A percentile compares a stretch with the other conserved stretches of the same genome.
These are phyloP conservation scores for Fabriciana adippe DNA, from an alignment of 2,888 invertebrate species.

Conservation along the genomic window DNA sequence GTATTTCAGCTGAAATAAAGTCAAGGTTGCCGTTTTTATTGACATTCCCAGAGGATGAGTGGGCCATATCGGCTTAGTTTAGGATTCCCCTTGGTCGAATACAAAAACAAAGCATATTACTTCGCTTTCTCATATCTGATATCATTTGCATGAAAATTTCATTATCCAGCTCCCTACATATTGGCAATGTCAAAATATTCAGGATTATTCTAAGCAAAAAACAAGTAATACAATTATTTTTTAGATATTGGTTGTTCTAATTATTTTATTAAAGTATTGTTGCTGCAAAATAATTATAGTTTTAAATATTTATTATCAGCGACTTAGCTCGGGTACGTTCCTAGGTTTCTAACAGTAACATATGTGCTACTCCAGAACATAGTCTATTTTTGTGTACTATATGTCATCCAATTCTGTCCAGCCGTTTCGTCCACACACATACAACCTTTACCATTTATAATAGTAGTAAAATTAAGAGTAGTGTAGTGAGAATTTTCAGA, in stretches of 20 bases:
- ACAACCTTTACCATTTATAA: no score
- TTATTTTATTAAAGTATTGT: no score
- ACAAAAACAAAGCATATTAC: conserved; percentile 39
- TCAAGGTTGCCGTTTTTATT: conserved; percentile 29
- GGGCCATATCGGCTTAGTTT: conserved; percentile 37
- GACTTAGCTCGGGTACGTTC: not conserved
- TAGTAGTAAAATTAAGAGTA: no score
- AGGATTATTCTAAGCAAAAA: conserved; percentile 41
- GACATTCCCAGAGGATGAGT: conserved; percentile 27
- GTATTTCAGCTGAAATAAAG: conserved; percentile 19
- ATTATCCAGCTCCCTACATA: conserved; percentile 43
- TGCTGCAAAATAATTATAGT: no score
- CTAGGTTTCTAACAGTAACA: no score
- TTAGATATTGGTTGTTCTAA: no score
- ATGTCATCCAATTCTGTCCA: no score
- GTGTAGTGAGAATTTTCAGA: no score
- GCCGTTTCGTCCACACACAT: no score
- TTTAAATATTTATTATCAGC: no score
- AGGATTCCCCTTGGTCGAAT: conserved; percentile 36
- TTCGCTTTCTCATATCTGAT: conserved; percentile 41
- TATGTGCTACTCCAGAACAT: no score
- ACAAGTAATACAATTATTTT: not conserved
- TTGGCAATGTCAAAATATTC: conserved; percentile 46
- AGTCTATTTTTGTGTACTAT: no score
- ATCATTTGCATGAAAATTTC: conserved; percentile 48